phyloP scores from a whole-genome alignment of 2,797 vertebrate species.

The Cetoscarus ocellatus region DNA sequence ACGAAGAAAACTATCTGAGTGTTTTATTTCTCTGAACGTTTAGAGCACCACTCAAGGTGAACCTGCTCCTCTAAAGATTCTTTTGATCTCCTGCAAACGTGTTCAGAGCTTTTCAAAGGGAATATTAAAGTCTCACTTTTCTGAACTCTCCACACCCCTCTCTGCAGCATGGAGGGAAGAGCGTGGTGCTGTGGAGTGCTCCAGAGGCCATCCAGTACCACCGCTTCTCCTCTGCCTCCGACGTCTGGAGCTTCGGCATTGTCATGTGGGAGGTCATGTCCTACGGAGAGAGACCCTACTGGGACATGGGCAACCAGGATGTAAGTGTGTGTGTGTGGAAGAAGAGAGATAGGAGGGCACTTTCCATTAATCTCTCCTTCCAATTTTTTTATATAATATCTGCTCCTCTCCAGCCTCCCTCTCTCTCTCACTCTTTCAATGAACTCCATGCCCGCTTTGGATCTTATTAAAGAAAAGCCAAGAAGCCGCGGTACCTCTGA shows the following conservation, averaged over 20 bases:
- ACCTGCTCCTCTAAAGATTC: conserved; percentile 30
- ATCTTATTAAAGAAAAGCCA: conserved; percentile 70
- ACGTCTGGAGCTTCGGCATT: conserved; percentile 96
- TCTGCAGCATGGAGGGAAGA: conserved; percentile 90
- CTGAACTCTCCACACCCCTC: conserved; percentile 20
- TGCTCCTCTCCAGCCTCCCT: conserved; percentile 27
- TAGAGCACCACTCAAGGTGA: conserved; percentile 40
- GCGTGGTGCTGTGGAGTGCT: conserved; percentile 93
- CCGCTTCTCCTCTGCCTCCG: conserved; percentile 94
- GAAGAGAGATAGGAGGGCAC: conserved; percentile 8
- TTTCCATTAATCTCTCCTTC: conserved; percentile 38
- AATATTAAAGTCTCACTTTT: conserved; percentile 41
- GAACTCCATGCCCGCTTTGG: conserved; percentile 50
- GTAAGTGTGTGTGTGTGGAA: conserved; percentile 83
- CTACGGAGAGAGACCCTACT: conserved; percentile 96
- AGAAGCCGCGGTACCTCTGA: conserved; percentile 59
- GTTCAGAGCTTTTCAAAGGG: conserved; percentile 55
- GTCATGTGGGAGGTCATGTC: conserved; percentile 99
- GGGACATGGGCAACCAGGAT: conserved; percentile 98
- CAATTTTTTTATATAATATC: conserved; percentile 43
- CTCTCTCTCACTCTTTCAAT: conserved; percentile 38
- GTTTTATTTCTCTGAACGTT: conserved; percentile 32
- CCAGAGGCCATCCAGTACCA: conserved; percentile 95
- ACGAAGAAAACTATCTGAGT: background rate
- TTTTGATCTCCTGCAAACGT: conserved; percentile 54